Percentiles rank a stretch among this genome's conserved stretches.
These are phyloP conservation scores for Gila robusta DNA, from an alignment of 2,797 vertebrate genomes.

Conservation along the genomic window DNA sequence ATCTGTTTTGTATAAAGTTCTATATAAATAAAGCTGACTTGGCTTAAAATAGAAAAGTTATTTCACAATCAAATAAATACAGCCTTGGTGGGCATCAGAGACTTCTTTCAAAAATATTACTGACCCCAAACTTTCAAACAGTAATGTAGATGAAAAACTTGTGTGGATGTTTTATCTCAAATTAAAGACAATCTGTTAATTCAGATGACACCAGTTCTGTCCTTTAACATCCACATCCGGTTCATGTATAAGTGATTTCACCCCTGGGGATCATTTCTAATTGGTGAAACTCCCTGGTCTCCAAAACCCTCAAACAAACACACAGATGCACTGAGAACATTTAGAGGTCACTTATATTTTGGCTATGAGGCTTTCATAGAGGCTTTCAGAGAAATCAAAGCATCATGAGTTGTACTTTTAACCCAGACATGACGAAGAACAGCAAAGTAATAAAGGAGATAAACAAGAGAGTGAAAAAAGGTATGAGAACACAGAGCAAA, in stretches of 20 bases:
- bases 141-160: too few relatives aligned
- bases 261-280: neutral
- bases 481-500: neutral
- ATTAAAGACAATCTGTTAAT: neutral
- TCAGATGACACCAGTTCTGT: neutral
- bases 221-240: constrained; percentile 2
- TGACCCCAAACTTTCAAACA: neutral
- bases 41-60: neutral
- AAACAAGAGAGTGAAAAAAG: neutral
- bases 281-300: neutral
- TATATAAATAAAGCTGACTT: neutral
- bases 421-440: neutral
- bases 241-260: neutral
- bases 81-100: neutral
- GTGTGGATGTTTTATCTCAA: neutral
- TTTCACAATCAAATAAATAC: neutral
- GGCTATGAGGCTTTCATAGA: neutral
- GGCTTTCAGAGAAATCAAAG: constrained; percentile 9
- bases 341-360: constrained; percentile 15
- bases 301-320: neutral
- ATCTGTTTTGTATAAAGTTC: neutral
- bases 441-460: neutral
- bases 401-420: neutral
- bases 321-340: neutral
- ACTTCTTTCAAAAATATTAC: neutral